Evolutionary conservation across 2,113 vertebrate species (phyloP), one percentile per base, ranked within the genome.

Genomic region (Riparia riparia): DNA sequence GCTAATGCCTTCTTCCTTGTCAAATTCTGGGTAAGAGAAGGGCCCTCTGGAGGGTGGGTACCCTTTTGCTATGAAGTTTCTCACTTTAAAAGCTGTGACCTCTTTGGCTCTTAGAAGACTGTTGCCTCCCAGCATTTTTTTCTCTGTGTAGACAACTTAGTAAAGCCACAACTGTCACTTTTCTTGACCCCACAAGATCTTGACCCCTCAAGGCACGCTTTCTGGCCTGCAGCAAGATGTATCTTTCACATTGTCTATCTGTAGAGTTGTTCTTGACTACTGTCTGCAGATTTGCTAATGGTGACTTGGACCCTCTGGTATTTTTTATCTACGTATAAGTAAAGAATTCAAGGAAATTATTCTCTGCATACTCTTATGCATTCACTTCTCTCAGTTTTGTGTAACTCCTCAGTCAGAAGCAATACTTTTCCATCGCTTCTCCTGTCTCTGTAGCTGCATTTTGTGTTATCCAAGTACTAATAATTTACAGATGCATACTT

Each of bases 1-100:
- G 96, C 97, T 77, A 99, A 98, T 29, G 98, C 99, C 49, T 99
- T 99, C 97, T 99, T 99, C 96, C 98, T 99, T 10, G 99, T 99
- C 94, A 99, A 99, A 95, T 99, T 99, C 97, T 99, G 99, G 99
- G 99, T 99, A 98, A 98, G 98, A 42, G 56, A 54, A 69, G 47
- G 25, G 57, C 53, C 25, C 22, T 86, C 31, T 77, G 4, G 22
- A 71, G 31, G 51, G 51, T 56, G 31, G 51, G 51, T 56, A 83
- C 22, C 29, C 2, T 9, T 86, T 90, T 84, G 28, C 57, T 66
- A 0, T 64, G 57, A 76, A 45, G 4, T 71, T 60, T 87, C 32
- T 54, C 9, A n/a, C 51, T 78, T 58, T 19, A 15, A 71, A 73
- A 72, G 22, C 1, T 1, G 25, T 69, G 20, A 26, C 17, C 21